Evolutionary conservation across 1,140 invertebrate species (phyloP).

Genomic region (Chelonus insularis): DNA sequence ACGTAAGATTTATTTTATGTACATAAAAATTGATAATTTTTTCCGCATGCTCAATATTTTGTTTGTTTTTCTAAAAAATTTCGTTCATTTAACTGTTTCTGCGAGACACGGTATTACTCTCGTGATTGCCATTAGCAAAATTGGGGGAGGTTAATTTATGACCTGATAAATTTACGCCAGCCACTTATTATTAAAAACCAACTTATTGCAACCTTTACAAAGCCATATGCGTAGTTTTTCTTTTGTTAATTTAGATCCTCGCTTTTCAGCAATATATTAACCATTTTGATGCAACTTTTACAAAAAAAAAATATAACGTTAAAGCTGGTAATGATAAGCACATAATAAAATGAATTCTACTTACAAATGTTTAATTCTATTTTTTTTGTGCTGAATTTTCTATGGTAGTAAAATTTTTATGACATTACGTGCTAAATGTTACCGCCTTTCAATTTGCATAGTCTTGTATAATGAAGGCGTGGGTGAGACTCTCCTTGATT

Average conservation of each 20-base stretch:
- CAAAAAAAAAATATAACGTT: no score
- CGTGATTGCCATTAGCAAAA: slow-evolving; percentile 28
- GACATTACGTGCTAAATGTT: not conserved
- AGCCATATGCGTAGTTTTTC: no score
- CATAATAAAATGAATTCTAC: no score
- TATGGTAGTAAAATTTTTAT: not conserved
- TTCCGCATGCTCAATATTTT: no score
- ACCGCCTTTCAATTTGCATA: slow-evolving; percentile 4
- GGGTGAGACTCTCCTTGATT: slow-evolving; percentile 4
- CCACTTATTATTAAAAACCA: slow-evolving; percentile 43
- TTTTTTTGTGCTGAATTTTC: not conserved
- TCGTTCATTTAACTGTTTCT: no score
- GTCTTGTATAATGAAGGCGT: slow-evolving; percentile 3
- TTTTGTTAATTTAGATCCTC: no score
- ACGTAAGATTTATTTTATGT: no score
- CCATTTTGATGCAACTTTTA: no score
- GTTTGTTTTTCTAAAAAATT: no score
- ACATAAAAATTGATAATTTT: no score
- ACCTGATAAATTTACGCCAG: slow-evolving; percentile 46
- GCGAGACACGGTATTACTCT: slow-evolving; percentile 30
- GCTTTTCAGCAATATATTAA: no score
- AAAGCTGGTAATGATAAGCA: no score
- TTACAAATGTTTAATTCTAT: not conserved
- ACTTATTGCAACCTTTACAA: slow-evolving; percentile 39
- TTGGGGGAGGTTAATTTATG: slow-evolving; percentile 50